Percentiles rank a stretch among this genome's conserved stretches.
These are phyloP conservation scores for Drosophila pegasa DNA, from an alignment of 2,888 invertebrate species.

Conservation along the genomic window DNA sequence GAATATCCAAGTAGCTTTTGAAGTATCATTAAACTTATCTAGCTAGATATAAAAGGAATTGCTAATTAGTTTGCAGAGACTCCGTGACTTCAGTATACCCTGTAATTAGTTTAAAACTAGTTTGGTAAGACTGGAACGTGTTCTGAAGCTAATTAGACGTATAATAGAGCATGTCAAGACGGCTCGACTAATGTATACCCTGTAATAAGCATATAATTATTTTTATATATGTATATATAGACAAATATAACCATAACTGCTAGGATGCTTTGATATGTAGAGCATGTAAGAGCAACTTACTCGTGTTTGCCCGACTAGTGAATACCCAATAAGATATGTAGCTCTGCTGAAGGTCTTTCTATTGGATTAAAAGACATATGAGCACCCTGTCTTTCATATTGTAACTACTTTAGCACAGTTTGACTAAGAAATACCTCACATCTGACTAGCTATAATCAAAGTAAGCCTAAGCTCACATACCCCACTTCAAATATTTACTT, in stretches of 20 bases:
- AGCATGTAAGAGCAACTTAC: no score
- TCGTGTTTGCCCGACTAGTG: no score
- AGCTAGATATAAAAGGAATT: not conserved
- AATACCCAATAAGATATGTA: no score
- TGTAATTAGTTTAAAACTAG: not conserved
- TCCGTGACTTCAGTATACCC: not conserved
- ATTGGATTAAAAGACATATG: no score
- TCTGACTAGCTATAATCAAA: not conserved
- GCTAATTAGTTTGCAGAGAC: not conserved
- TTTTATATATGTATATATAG: not conserved
- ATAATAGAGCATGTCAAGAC: no score
- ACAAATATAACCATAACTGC: no score
- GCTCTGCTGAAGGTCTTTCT: no score
- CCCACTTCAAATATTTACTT: not conserved
- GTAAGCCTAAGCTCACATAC: not conserved
- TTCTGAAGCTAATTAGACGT: not conserved
- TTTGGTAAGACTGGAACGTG: not conserved
- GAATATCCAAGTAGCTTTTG: not conserved
- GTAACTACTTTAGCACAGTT: not conserved
- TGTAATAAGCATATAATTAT: no score
- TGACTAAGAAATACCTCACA: not conserved
- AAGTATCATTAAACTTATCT: not conserved
- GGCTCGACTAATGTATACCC: slow-evolving; percentile 1
- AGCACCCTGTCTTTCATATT: not conserved
- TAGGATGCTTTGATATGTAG: no score